A percentile compares a stretch with the other conserved stretches of the same genome.
phyloP scores from a whole-genome alignment of 2,888 invertebrate species.

The Netelia melanura region DNA sequence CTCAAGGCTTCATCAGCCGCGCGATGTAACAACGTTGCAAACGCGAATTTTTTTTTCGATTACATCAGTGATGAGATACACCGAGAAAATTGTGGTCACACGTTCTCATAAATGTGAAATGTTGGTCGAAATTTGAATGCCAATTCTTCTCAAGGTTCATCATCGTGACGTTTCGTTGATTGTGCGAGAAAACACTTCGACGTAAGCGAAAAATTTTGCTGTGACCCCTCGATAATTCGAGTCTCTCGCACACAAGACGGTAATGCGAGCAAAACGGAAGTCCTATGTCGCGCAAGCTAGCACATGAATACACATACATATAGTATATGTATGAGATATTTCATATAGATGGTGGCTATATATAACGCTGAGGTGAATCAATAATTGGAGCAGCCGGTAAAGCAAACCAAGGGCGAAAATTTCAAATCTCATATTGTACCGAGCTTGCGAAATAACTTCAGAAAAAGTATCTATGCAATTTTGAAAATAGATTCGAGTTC shows the following conservation, averaged over 20 bases:
- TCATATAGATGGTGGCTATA: constrained; percentile 23
- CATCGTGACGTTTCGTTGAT: constrained; percentile 47
- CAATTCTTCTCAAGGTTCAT: constrained; percentile 60
- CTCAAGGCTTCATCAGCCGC: constrained; percentile 72
- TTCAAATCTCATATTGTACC: neutral
- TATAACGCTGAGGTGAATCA: constrained; percentile 73
- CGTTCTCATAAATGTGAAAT: constrained; percentile 57
- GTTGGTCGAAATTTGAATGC: constrained; percentile 54
- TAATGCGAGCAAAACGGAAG: too few relatives aligned
- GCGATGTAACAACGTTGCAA: constrained; percentile 46
- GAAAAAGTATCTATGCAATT: too few relatives aligned
- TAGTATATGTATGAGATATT: constrained; percentile 5
- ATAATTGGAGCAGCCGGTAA: constrained; percentile 77
- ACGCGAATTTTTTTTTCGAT: constrained; percentile 40
- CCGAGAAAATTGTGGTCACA: constrained; percentile 56
- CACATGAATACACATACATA: constrained; percentile 44
- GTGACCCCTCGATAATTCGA: constrained; percentile 2
- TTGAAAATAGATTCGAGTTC: too few relatives aligned
- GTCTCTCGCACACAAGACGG: neutral
- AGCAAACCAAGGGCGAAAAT: constrained; percentile 63
- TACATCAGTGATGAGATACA: constrained; percentile 41
- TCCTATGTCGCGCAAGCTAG: constrained; percentile 4
- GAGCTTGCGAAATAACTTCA: neutral
- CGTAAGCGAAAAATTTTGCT: constrained; percentile 39
- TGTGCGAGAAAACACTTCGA: constrained; percentile 21